Evolutionary conservation across 2,113 vertebrate species (phyloP), one percentile per base, ranked within the genome.

Genomic region (Archilochus colubris): DNA sequence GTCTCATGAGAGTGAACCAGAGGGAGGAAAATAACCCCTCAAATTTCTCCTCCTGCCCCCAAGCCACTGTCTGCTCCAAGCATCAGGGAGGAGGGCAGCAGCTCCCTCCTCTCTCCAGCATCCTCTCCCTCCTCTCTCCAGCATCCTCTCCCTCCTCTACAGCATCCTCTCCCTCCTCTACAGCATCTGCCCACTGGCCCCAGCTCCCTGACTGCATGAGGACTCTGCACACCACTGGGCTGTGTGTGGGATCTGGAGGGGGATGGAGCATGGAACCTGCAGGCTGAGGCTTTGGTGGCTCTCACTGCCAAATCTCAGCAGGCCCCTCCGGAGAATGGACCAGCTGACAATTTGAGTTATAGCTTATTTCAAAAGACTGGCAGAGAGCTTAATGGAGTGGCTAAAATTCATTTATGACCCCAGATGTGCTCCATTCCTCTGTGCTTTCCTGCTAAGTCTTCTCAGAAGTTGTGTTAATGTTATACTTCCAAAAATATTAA

Each of bases 1-100:
- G 46, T 48, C 46, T 48, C 46, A 48, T 20, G 9, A 20, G 46
- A 48, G 46, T 48, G 46, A 20, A 48, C 18, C 20, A 48, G 46
- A 48, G 17, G 46, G 46, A 40, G 12, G 40, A 40, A 40, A 40
- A 40, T 40, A 40, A 40, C 40, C 7, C 8, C 11, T 77, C 24
- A 55, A 36, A 30, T 57, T 54, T 70, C 31, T 58, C 5, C 11
- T 87, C 22, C 28, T 72, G 7, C 6, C 15, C 9, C 9, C 6
- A 55, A 38, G 11, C 20, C 40, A 8, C 22, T 3, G 0, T 19
- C 46, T 61, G 22, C 66, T 84, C 28, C 62, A 44, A 33, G 25
- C 4, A 0, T 28, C 22, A 33, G 18, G 0, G 1, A 68, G 30
- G 48, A 61, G 61, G 64, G 25, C 33, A 75, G 25, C 11, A 0